phyloP scores from a whole-genome alignment of 2,888 invertebrate genomes.

The Eupsilia transversa region DNA sequence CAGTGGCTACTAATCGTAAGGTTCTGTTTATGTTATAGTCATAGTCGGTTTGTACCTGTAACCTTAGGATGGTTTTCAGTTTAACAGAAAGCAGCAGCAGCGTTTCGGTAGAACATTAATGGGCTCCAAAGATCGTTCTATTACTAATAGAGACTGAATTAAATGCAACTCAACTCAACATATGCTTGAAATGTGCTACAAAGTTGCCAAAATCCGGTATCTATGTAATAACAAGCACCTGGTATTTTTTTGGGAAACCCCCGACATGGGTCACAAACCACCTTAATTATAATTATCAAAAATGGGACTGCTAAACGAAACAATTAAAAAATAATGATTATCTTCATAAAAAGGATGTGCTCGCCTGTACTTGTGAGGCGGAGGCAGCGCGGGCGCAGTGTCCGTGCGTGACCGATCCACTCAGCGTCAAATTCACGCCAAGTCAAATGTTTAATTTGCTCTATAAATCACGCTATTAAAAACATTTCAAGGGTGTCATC shows the following conservation, averaged over 20 bases:
- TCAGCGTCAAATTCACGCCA: slow-evolving; percentile 89
- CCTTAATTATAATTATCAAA: background rate
- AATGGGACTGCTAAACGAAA: background rate
- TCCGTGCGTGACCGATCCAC: slow-evolving; percentile 90
- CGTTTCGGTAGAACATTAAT: background rate
- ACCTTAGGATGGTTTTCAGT: background rate
- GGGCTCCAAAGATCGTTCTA: background rate
- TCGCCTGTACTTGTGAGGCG: slow-evolving; percentile 58
- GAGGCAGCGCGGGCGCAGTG: slow-evolving; percentile 71
- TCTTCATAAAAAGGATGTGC: slow-evolving; percentile 23
- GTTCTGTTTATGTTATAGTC: background rate
- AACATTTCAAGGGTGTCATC: slow-evolving; percentile 90
- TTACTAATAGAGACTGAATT: background rate
- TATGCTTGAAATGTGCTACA: background rate
- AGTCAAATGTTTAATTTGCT: slow-evolving; percentile 91
- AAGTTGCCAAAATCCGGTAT: background rate
- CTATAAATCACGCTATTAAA: slow-evolving; percentile 90
- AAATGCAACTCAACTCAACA: background rate
- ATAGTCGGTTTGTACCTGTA: background rate
- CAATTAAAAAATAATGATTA: background rate
- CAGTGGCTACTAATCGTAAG: background rate
- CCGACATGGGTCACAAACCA: too few relatives aligned
- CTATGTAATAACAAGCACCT: background rate
- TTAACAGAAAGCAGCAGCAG: too few relatives aligned
- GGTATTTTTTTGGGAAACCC: background rate